phyloP scores from a whole-genome alignment of 2,797 vertebrate species.

The Cynopterus sphinx region DNA sequence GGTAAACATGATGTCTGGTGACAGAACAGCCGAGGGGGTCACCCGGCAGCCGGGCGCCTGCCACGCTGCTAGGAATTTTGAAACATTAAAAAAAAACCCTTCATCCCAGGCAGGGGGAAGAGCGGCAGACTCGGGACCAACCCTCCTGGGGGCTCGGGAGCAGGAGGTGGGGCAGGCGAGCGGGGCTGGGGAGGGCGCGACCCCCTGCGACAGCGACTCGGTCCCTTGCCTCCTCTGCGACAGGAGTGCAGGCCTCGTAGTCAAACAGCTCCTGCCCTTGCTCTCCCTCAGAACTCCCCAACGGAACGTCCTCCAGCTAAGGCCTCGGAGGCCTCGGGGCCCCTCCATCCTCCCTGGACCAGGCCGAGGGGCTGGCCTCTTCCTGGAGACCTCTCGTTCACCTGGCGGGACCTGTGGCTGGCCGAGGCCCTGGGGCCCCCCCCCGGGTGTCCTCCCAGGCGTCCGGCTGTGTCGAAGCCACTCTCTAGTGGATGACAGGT shows the following conservation, averaged over 20 bases:
- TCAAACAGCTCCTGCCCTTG: background rate
- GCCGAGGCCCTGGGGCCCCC: background rate
- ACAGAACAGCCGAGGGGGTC: constrained; percentile 72
- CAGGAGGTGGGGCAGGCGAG: background rate
- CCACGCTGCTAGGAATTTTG: constrained; percentile 65
- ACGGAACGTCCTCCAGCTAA: background rate
- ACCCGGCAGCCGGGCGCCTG: constrained; percentile 65
- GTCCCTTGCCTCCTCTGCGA: accelerated
- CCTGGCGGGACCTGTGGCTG: background rate
- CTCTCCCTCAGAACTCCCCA: background rate
- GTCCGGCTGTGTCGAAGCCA: constrained; percentile 28
- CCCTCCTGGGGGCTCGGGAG: background rate
- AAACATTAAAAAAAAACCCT: constrained; percentile 31
- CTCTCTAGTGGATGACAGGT: constrained; percentile 74
- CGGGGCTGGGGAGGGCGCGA: background rate
- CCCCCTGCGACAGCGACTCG: background rate
- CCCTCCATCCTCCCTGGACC: background rate
- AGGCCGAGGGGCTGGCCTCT: background rate
- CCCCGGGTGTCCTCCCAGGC: background rate
- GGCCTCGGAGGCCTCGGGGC: background rate
- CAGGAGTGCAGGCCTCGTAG: accelerated
- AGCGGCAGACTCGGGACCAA: background rate
- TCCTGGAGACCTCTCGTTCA: background rate
- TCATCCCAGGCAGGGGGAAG: background rate
- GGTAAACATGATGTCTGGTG: constrained; percentile 76